Base-by-base conservation (phyloP, 2,113 vertebrate species). In the Erinaceus europaeus region DNA sequence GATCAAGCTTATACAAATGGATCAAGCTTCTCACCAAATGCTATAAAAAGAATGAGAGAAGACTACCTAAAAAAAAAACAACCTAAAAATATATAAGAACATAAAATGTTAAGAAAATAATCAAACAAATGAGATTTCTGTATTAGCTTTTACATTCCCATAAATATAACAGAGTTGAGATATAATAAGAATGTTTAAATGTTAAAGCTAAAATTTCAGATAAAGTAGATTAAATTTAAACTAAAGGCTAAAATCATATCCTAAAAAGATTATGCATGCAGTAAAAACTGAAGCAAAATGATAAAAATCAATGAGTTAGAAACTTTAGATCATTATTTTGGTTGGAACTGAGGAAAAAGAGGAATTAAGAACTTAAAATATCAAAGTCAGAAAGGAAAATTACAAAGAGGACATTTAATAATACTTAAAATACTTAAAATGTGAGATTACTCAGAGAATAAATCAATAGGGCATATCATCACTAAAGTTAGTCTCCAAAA, bases 211-310 rank as follows among this genome's bases (percentile, higher is more conserved):
- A 85, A 59, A 53, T 69, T 88, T 76, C 29, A 71, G 6, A 23
- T 65, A 84, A 64, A 52, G 61, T 34, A 77, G 42, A 20, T 71
- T 55, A 36, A 67, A 53, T n/a, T 48, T 44, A 84, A 73, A 84
- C 84, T n/a, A 72, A 91, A 68, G 25, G 4, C 65, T 67, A 73
- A 74, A 61, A 44, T 11, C 8, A 36, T 34, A 73, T 85, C 74
- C 15, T 85, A 52, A 71, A 68, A 78, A 34, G 40, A 44, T 72
- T 72, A 55, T 17, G n/a, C n/a, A 77, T 55, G 50, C 27, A 82
- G 23, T 53, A 52, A 61, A 76, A 85, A 18, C 23, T 74, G 80
- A 86, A 82, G 61, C 59, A 86, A 55, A 64, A 79, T 68, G 61
- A 55, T 69, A 94, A 71, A 75, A 78, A 18, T n/a, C 32, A 74